A percentile compares a stretch with the other conserved stretches of the same genome.
phyloP scores from a whole-genome alignment of 1,140 invertebrate genomes.

The Bombus sibiricus region DNA sequence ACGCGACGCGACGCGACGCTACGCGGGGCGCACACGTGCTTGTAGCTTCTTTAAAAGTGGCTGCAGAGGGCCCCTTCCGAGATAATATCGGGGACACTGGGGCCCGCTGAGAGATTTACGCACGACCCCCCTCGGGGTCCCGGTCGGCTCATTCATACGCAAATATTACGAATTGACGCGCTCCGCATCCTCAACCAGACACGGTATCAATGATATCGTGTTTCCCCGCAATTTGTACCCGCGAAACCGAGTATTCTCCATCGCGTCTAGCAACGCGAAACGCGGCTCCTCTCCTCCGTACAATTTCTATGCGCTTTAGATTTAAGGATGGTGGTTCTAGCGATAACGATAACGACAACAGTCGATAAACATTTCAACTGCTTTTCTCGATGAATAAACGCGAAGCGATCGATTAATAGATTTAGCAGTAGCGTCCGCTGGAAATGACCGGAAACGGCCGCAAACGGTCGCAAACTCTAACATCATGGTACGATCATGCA shows the following conservation, averaged over 20 bases:
- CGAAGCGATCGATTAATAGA: background rate
- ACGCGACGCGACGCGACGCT: conserved; percentile 3
- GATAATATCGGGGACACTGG: conserved; percentile 72
- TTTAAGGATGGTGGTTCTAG: background rate
- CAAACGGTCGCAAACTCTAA: background rate
- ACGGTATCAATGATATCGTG: conserved; percentile 69
- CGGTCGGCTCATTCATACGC: conserved; percentile 72
- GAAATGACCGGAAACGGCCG: background rate
- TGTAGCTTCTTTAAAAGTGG: conserved; percentile 65
- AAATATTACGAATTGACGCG: conserved; percentile 73
- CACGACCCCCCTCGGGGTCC: conserved; percentile 54
- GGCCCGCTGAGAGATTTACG: conserved; percentile 76
- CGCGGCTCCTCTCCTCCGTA: too few species aligned
- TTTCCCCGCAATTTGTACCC: conserved; percentile 54
- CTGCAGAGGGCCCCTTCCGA: conserved; percentile 45
- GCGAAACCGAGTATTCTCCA: background rate
- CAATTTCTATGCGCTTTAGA: background rate
- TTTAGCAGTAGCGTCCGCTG: background rate
- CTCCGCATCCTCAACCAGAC: conserved; percentile 36
- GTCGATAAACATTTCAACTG: background rate
- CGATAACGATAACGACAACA: too few species aligned
- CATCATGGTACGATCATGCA: too few species aligned
- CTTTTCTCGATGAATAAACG: background rate
- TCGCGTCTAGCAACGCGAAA: background rate
- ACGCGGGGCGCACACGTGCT: conserved; percentile 57